phyloP scores from a whole-genome alignment of 2,888 invertebrate genomes.

The Eristalis tenax region DNA sequence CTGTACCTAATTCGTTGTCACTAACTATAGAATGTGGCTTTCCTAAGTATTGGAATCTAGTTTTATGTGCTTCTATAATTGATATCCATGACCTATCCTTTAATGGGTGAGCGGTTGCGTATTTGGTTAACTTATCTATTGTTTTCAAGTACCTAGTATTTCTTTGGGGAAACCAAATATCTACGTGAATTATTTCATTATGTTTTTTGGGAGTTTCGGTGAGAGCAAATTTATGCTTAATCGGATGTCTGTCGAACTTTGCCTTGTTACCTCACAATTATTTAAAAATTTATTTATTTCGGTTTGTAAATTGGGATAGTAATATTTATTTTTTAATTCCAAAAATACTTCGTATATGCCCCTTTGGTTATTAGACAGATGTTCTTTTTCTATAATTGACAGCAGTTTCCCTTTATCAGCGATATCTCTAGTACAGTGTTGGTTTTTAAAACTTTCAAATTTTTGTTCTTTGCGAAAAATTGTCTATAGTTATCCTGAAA shows the following conservation, averaged over 20 bases:
- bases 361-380: not conserved
- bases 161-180: slow-evolving; percentile 6
- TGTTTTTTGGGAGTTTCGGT: not conserved
- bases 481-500: not conserved
- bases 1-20: no score
- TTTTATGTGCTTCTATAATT: no score
- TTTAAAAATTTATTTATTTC: slow-evolving; percentile 7
- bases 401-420: not conserved
- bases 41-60: no score
- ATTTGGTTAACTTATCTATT: slow-evolving; percentile 5
- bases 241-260: not conserved
- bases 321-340: not conserved
- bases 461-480: not conserved
- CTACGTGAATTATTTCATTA: slow-evolving; percentile 2
- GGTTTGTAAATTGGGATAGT: not conserved
- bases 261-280: not conserved
- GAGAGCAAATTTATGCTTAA: not conserved
- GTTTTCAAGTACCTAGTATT: slow-evolving; percentile 5
- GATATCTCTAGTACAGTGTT: slow-evolving; percentile 5
- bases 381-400: slow-evolving; percentile 3
- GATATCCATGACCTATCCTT: no score
- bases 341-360: slow-evolving; percentile 11
- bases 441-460: not conserved
- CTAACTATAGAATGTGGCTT: no score
- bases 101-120: no score